These are phyloP conservation scores for Myocastor coypus DNA, from an alignment of 2,113 vertebrate species.

Conservation along the genomic window DNA sequence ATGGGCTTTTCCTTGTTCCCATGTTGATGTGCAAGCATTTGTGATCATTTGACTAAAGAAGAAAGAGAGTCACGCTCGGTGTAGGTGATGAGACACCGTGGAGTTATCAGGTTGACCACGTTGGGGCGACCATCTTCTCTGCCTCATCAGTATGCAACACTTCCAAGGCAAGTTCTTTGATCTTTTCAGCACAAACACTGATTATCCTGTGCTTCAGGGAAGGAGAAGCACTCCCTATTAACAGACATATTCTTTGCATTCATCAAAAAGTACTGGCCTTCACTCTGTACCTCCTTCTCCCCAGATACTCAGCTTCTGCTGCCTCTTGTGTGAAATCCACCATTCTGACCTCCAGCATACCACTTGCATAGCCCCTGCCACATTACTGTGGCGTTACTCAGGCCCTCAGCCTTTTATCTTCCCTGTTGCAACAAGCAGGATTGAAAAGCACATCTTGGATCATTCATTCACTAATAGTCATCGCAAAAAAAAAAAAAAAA, in stretches of 20 bases:
- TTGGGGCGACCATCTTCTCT: background rate
- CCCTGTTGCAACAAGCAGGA: conserved; percentile 14
- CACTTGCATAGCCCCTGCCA: background rate
- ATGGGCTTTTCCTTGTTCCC: background rate
- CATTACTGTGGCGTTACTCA: background rate
- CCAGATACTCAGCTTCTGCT: conserved; percentile 24
- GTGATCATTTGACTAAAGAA: background rate
- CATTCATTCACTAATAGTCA: conserved; percentile 51
- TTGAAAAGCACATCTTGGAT: conserved; percentile 48
- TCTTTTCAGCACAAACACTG: background rate
- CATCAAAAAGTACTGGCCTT: background rate
- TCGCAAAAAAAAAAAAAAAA: conserved; percentile 22
- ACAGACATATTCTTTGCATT: background rate
- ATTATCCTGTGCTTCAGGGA: background rate
- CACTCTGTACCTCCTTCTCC: background rate
- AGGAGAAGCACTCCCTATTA: background rate
- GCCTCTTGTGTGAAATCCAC: background rate
- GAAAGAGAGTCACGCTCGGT: background rate
- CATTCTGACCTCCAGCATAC: conserved; percentile 17
- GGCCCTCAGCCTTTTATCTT: background rate
- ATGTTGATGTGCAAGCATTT: background rate
- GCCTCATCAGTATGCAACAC: background rate
- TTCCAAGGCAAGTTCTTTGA: conserved; percentile 1
- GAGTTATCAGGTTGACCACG: background rate
- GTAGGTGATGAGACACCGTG: background rate